These are phyloP conservation scores for Charina bottae DNA, from an alignment of 2,113 vertebrate genomes.

Conservation along the genomic window DNA sequence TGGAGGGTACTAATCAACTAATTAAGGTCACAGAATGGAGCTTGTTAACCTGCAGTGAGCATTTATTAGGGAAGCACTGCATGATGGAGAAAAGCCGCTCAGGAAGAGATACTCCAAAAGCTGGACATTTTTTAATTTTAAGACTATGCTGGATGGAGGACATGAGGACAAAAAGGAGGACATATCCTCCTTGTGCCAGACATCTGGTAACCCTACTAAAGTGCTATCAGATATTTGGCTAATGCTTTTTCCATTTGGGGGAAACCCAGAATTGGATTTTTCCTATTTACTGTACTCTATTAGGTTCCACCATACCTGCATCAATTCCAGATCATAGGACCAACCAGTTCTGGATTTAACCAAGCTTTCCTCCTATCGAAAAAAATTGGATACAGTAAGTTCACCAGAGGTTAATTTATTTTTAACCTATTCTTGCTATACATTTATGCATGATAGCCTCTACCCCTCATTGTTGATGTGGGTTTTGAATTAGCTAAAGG, in stretches of 20 bases:
- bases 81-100: background rate
- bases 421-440: background rate
- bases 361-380: background rate
- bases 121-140: background rate
- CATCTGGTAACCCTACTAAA: background rate
- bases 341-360: background rate
- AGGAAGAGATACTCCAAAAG: background rate
- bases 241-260: background rate
- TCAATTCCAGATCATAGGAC: background rate
- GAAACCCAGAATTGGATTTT: background rate
- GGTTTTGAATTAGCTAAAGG: background rate
- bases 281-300: background rate
- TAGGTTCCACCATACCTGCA: background rate
- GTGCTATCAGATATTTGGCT: background rate
- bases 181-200: background rate
- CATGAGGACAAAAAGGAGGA: background rate
- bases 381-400: background rate
- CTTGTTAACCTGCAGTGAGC: background rate
- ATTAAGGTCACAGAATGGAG: background rate
- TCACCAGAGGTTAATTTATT: background rate
- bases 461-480: background rate
- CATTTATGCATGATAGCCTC: background rate
- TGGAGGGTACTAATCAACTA: background rate
- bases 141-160: background rate
- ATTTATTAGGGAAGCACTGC: background rate